Evolutionary conservation across 2,113 vertebrate species (phyloP).

Genomic region (Odontophorus gujanensis): DNA sequence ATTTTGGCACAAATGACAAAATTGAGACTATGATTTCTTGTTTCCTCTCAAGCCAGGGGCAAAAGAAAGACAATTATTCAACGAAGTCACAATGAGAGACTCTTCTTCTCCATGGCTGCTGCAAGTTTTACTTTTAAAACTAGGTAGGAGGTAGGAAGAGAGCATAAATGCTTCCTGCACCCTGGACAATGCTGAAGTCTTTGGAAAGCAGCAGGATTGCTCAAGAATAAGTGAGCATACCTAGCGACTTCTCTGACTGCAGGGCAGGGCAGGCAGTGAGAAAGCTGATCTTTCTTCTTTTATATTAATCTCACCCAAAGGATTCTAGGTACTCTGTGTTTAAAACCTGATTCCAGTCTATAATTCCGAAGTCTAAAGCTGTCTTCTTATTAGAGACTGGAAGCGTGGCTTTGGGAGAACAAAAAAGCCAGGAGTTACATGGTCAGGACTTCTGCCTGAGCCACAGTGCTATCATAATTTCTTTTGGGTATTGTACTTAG

Average conservation of each 20-base stretch:
- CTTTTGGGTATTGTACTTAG: neutral
- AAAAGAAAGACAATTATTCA: neutral
- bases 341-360: too few relatives aligned
- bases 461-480: neutral
- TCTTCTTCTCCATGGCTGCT: neutral
- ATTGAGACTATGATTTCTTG: neutral
- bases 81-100: neutral
- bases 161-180: neutral
- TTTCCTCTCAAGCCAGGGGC: neutral
- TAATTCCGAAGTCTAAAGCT: neutral
- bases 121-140: neutral
- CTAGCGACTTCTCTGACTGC: neutral
- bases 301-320: neutral
- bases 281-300: neutral
- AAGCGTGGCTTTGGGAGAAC: neutral
- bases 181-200: neutral
- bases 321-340: neutral
- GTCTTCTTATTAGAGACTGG: neutral
- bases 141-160: accelerated
- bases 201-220: neutral
- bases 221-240: neutral
- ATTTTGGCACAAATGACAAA: neutral
- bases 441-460: neutral
- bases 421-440: neutral
- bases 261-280: neutral